phyloP scores from a whole-genome alignment of 2,797 vertebrate species.

The Anguilla obscura region DNA sequence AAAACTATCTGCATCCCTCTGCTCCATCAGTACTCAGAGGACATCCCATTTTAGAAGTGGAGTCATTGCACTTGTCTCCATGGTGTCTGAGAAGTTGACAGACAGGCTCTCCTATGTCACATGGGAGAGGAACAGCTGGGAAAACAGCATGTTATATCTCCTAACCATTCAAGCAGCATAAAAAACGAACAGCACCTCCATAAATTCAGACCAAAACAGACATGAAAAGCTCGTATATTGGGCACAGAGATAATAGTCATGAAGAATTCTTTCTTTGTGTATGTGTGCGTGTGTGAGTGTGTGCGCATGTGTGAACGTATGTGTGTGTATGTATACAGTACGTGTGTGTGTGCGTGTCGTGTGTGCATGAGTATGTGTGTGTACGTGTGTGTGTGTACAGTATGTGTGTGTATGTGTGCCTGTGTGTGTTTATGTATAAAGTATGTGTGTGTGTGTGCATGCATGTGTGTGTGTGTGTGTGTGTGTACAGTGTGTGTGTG shows the following conservation, averaged over 20 bases:
- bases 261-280: not conserved
- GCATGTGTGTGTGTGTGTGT: no score
- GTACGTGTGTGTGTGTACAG: no score
- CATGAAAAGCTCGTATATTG: not conserved
- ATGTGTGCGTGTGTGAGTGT: not conserved
- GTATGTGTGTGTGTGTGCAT: no score
- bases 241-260: not conserved
- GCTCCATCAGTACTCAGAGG: not conserved
- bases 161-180: not conserved
- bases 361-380: no score
- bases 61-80: slow-evolving; percentile 12
- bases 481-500: no score
- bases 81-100: not conserved
- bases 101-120: not conserved
- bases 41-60: not conserved
- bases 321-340: not conserved
- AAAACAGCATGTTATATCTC: slow-evolving; percentile 19
- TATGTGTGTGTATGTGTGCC: no score
- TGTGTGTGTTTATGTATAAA: no score
- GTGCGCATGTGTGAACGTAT: not conserved
- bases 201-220: not conserved
- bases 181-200: not conserved
- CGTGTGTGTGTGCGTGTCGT: no score
- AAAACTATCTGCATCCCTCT: not conserved
- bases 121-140: slow-evolving; percentile 14